These are phyloP conservation scores for Xerus inauris DNA, from an alignment of 2,113 vertebrate species.

Conservation along the genomic window DNA sequence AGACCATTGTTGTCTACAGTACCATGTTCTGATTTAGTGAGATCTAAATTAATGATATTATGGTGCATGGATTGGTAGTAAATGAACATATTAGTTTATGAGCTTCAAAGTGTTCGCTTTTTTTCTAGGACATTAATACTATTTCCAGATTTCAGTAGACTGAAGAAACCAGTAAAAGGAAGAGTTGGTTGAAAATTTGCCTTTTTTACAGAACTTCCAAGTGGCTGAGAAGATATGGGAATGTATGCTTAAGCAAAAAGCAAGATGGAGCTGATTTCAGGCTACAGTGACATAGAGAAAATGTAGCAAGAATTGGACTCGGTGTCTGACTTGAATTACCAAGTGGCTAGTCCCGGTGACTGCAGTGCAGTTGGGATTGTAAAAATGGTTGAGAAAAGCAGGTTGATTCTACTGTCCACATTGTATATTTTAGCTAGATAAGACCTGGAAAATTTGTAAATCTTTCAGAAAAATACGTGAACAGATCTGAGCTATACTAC, in stretches of 20 bases:
- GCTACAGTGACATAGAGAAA: not conserved
- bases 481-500: not conserved
- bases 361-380: not conserved
- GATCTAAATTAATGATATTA: slow-evolving; percentile 34
- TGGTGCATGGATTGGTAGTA: not conserved
- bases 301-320: not conserved
- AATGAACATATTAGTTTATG: not conserved
- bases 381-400: slow-evolving; percentile 42
- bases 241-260: not conserved
- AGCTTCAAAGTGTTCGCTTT: slow-evolving; percentile 11
- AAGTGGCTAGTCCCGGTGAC: not conserved
- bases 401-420: not conserved
- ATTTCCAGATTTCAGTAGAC: slow-evolving; percentile 35
- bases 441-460: not conserved
- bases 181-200: not conserved
- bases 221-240: not conserved
- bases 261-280: slow-evolving; percentile 12
- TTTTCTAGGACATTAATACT: slow-evolving; percentile 29
- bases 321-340: not conserved
- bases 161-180: slow-evolving; percentile 26
- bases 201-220: not conserved
- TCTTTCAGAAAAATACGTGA: not conserved
- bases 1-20: not conserved
- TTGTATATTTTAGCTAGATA: slow-evolving; percentile 17
- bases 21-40: slow-evolving; percentile 20